Conservation (phyloP, 2,888 invertebrate genomes). For the Sepiola atlantica region DNA sequence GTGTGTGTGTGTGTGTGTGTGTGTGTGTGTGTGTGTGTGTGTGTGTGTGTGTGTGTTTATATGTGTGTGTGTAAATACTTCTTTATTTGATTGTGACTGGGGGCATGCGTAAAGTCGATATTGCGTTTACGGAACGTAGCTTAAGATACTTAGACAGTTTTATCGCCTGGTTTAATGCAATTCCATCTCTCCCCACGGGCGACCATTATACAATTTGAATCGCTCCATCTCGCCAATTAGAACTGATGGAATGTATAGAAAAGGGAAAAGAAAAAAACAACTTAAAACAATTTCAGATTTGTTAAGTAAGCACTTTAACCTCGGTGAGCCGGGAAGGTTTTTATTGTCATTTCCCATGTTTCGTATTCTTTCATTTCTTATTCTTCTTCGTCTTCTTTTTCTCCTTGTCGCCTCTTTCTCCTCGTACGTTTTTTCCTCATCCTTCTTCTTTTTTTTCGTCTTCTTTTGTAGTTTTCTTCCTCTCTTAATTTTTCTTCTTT, state of each 20-base stretch:
- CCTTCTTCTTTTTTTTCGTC: neutral
- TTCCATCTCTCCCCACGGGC: constrained; percentile 14
- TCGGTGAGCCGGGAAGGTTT: neutral
- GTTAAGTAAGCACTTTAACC: constrained; percentile 32
- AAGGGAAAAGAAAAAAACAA: neutral
- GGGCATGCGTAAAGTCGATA: neutral
- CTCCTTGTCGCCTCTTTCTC: neutral
- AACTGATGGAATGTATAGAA: constrained; percentile 13
- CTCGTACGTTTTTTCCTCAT: neutral
- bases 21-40: neutral
- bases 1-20: neutral
- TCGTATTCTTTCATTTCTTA: neutral
- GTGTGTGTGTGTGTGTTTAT: neutral
- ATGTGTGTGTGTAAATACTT: neutral
- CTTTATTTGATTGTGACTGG: too few relatives aligned
- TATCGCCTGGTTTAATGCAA: constrained; percentile 21
- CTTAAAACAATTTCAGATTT: constrained; percentile 23
- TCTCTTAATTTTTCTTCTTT: neutral
- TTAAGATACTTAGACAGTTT: constrained; percentile 13
- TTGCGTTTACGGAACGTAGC: neutral
- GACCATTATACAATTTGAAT: constrained; percentile 32
- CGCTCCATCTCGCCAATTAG: neutral
- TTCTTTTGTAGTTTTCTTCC: neutral
- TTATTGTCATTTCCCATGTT: neutral
- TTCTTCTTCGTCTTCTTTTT: neutral